Conservation (phyloP, 2,797 vertebrate genomes). For the Manis javanica region DNA sequence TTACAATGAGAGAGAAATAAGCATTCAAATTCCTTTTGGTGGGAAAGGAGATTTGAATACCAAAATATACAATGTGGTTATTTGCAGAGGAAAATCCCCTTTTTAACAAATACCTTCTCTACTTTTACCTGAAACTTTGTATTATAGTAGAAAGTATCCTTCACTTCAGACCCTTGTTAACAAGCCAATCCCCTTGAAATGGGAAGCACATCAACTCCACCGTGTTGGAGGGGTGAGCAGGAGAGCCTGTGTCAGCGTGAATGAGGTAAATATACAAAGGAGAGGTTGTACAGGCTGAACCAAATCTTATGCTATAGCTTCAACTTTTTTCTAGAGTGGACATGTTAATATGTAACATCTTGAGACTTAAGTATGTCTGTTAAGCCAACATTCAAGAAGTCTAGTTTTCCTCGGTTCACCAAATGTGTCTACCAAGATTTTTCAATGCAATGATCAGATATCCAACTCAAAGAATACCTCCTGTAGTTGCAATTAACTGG, state of each 20-base stretch:
- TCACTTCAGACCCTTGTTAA: not conserved
- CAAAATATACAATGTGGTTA: not conserved
- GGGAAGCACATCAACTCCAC: not conserved
- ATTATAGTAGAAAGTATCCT: not conserved
- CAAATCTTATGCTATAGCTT: not conserved
- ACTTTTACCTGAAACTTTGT: not conserved
- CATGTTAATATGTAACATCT: not conserved
- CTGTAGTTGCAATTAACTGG: not conserved
- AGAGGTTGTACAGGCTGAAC: not conserved
- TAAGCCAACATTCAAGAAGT: not conserved
- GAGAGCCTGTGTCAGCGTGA: not conserved
- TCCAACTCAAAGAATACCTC: not conserved
- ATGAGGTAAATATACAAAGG: not conserved
- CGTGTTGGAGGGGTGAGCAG: not conserved
- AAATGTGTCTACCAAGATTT: not conserved
- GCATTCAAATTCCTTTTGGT: not conserved
- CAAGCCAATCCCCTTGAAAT: not conserved
- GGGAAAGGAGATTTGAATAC: not conserved
- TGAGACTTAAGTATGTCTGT: not conserved
- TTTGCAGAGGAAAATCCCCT: not conserved
- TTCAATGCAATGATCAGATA: not conserved
- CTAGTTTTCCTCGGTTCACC: not conserved
- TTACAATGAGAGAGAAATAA: not conserved
- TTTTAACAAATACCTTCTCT: not conserved
- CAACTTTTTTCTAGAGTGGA: not conserved